Conservation (phyloP, 2,113 vertebrate species). For the Agapornis roseicollis region DNA sequence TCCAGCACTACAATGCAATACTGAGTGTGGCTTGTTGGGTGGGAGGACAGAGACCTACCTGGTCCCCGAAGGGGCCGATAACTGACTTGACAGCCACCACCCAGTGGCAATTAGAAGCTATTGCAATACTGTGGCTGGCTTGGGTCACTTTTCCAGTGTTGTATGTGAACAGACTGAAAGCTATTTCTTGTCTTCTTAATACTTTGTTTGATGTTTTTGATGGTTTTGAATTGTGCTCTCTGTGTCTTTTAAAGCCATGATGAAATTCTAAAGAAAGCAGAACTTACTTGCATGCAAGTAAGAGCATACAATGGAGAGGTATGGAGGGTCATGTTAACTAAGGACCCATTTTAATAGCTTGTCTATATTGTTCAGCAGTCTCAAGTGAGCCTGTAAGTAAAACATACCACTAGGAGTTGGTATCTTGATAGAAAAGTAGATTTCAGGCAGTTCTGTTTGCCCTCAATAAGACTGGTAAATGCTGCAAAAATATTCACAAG, state of each 20-base stretch:
- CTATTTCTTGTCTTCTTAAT: not conserved
- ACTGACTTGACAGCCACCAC: not conserved
- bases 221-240: not conserved
- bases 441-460: not conserved
- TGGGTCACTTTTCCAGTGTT: not conserved
- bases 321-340: not conserved
- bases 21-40: not conserved
- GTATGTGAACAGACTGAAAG: not conserved
- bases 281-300: not conserved
- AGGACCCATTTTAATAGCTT: not conserved
- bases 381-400: not conserved
- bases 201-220: not conserved
- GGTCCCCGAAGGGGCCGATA: not conserved
- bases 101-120: not conserved
- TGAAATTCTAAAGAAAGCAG: not conserved
- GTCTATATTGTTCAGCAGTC: not conserved
- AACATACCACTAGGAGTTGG: not conserved
- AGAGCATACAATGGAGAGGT: not conserved
- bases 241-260: not conserved
- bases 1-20: not conserved
- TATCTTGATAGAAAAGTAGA: not conserved
- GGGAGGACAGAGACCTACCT: not conserved
- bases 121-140: not conserved
- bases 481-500: not conserved
- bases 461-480: not conserved